These are phyloP conservation scores for Xiphophorus birchmanni DNA, from an alignment of 2,797 vertebrate species.

Conservation along the genomic window DNA sequence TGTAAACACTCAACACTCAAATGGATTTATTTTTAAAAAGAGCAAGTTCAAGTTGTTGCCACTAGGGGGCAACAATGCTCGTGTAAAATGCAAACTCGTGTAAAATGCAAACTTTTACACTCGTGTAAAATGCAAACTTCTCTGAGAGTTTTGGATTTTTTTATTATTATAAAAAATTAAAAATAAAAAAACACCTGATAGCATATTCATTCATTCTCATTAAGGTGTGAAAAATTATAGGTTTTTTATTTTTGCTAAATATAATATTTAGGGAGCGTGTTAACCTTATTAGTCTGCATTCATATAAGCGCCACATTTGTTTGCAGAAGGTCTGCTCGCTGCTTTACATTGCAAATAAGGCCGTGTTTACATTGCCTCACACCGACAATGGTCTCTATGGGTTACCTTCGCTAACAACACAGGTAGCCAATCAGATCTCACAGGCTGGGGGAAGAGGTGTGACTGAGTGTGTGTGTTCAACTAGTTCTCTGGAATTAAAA, in stretches of 20 bases:
- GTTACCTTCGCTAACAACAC: conserved; percentile 78
- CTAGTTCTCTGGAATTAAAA: conserved; percentile 34
- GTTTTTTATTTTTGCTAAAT: neutral
- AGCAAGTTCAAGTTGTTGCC: conserved; percentile 47
- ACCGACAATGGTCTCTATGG: conserved; percentile 77
- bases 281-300: conserved; percentile 8
- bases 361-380: conserved; percentile 76
- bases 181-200: neutral
- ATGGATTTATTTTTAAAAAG: neutral
- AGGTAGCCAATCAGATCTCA: conserved; percentile 75
- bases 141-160: neutral
- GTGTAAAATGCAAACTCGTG: too few species aligned
- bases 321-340: conserved; percentile 50
- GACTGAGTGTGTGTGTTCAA: neutral
- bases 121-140: too few species aligned
- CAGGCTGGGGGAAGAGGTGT: neutral
- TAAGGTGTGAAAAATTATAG: neutral
- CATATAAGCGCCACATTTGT: conserved; percentile 41
- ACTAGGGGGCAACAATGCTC: conserved; percentile 76
- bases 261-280: conserved; percentile 10
- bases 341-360: conserved; percentile 81
- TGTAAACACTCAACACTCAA: neutral
- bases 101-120: too few species aligned
- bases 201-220: neutral
- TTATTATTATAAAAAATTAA: neutral